Base-by-base conservation (phyloP, 2,113 vertebrate genomes). In the Sorex araneus region DNA sequence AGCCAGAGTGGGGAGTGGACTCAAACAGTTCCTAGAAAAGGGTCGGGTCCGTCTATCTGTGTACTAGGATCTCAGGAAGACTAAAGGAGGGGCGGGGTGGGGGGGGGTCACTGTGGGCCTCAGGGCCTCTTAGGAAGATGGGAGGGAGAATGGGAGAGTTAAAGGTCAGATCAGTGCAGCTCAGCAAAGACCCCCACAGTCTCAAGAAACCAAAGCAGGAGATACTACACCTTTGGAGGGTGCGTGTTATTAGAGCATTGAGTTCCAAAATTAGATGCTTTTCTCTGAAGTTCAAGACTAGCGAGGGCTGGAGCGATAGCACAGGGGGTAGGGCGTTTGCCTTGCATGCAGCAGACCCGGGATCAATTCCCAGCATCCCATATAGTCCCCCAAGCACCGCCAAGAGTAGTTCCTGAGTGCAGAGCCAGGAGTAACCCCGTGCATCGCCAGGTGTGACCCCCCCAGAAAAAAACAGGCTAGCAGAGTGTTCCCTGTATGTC, bases 71-170 rank as follows among this genome's bases (percentile, higher is more conserved):
- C 13, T n/a, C 11, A 6, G 30, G 40, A 25, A 3, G 2, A 18
- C 27, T 47, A 8, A 36, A 85, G 4, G 28, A 23, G 12, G 11
- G 45, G 4, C n/a, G 23, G 12, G 11, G 45, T 27, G 63, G 8
- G 23, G 27, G 0, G 30, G 19, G 11, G 18, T 1, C 6, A 2
- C 15, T 30, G 0, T 2, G 3, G 25, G 23, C 2, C 11, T 21
- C 3, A 5, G 28, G 12, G 3, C 63, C 1, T 0, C 6, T 11
- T 32, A 83, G 18, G 0, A 23, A 85, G 30, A n/a, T 9, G 0
- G 12, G 69, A 69, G 11, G 16, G 40, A 4, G 28, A 57, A 12
- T 25, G 19, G 25, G 8, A 28, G 8, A 47, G 57, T 45, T 30
- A 69, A 82, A 89, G 1, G 23, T 23, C 60, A 84, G 36, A 6